Percentiles rank a stretch among this genome's conserved stretches.
These are phyloP conservation scores for Daptonema setosum DNA, from an alignment of 2,888 invertebrate genomes.

Conservation along the genomic window DNA sequence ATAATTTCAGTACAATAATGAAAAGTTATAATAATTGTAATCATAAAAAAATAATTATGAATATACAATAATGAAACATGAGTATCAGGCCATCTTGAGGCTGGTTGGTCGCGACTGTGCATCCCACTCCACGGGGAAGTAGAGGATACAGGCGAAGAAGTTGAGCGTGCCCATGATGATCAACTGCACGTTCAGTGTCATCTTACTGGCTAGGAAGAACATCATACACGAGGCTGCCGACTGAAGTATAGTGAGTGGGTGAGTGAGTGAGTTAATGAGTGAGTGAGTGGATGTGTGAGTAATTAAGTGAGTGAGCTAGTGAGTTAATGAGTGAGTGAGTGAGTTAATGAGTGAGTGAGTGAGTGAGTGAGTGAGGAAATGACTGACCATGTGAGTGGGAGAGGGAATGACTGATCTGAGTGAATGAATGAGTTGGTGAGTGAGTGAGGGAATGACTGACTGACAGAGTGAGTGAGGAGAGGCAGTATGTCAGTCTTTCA, in stretches of 20 bases:
- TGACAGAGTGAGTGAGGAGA: neutral
- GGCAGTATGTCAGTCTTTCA: neutral
- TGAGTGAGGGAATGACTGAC: too few species aligned
- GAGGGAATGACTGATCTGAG: too few species aligned
- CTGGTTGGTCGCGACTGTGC: neutral
- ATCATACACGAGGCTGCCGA: conserved; percentile 30
- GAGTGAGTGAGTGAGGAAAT: too few species aligned
- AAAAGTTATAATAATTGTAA: neutral
- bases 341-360: too few species aligned
- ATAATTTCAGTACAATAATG: neutral
- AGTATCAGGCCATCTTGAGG: neutral
- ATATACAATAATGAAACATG: neutral
- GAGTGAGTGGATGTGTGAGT: too few species aligned
- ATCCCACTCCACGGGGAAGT: conserved; percentile 22
- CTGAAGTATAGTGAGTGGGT: too few species aligned
- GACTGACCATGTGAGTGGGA: too few species aligned
- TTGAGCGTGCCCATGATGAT: conserved; percentile 25
- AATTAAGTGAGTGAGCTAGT: too few species aligned
- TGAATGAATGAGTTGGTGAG: neutral
- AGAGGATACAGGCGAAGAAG: conserved; percentile 19
- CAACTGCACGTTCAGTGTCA: conserved; percentile 31
- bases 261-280: too few species aligned
- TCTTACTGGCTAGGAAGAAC: conserved; percentile 30
- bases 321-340: too few species aligned
- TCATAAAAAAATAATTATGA: neutral